Conservation (phyloP, 2,888 invertebrate genomes). For the Epiblema foenella region DNA sequence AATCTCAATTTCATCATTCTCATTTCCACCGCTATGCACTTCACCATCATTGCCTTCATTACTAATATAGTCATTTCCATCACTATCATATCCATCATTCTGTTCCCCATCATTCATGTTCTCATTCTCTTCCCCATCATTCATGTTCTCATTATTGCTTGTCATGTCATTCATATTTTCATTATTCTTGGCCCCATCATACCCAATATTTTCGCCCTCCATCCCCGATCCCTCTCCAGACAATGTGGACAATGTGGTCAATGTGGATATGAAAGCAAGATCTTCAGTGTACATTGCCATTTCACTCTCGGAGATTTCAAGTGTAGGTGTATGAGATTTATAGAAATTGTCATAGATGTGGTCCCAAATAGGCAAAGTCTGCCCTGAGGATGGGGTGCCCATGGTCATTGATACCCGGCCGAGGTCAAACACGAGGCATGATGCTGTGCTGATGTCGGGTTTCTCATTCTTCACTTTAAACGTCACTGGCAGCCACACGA, state of each 20-base stretch:
- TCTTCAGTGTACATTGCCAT: background rate
- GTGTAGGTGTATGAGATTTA: constrained; percentile 50
- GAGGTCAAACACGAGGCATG: constrained; percentile 55
- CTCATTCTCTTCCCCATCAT: background rate
- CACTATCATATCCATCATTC: background rate
- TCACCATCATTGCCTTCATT: background rate
- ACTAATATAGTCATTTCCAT: background rate
- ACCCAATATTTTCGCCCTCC: background rate
- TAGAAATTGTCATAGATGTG: constrained; percentile 69
- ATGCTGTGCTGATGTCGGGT: constrained; percentile 54
- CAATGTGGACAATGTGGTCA: background rate
- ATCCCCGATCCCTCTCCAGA: background rate
- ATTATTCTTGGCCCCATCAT: background rate
- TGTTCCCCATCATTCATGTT: background rate
- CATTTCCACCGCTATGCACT: background rate
- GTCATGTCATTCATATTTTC: background rate
- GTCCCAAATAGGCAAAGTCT: constrained; percentile 69
- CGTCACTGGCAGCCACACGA: constrained; percentile 68
- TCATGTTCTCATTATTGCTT: background rate
- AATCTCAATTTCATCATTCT: background rate
- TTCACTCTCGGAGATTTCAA: constrained; percentile 8
- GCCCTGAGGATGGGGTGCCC: constrained; percentile 50
- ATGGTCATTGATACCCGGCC: constrained; percentile 51
- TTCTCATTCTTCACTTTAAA: constrained; percentile 46
- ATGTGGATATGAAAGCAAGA: background rate